phyloP scores from a whole-genome alignment of 2,797 vertebrate species.

The Crenichthys baileyi region DNA sequence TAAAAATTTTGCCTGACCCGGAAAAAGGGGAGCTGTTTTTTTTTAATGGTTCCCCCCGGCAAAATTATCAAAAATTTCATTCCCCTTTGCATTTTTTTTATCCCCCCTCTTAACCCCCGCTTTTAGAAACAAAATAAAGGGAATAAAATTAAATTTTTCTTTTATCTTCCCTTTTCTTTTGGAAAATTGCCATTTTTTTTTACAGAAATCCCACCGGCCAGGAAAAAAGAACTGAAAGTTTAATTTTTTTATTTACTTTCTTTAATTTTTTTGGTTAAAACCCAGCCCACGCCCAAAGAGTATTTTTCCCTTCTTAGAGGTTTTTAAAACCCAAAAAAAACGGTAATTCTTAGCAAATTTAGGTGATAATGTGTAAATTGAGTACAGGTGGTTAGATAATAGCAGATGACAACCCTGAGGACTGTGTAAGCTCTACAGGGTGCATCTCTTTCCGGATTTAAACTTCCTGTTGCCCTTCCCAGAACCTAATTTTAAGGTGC shows the following conservation, averaged over 20 bases:
- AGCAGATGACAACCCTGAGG: constrained; percentile 3
- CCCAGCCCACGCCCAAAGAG: no score
- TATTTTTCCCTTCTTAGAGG: neutral
- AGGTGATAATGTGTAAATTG: neutral
- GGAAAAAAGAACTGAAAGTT: neutral
- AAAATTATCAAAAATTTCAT: no score
- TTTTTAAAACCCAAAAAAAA: neutral
- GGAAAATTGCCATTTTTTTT: neutral
- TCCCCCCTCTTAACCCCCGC: no score
- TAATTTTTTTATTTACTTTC: neutral
- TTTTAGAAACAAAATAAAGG: no score
- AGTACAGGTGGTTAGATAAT: neutral
- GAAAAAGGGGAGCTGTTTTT: no score
- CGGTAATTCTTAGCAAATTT: neutral
- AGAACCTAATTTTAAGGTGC: neutral
- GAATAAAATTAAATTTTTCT: no score
- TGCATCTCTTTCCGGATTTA: neutral
- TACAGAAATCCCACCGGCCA: neutral
- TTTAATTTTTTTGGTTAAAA: no score
- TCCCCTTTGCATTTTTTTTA: no score
- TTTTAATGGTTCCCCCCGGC: no score
- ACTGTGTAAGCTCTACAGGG: constrained; percentile 2
- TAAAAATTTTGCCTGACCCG: no score
- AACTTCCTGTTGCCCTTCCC: constrained; percentile 6
- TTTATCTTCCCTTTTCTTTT: no score